phyloP scores from a whole-genome alignment of 2,888 invertebrate species.

The Limnephilus rhombicus region DNA sequence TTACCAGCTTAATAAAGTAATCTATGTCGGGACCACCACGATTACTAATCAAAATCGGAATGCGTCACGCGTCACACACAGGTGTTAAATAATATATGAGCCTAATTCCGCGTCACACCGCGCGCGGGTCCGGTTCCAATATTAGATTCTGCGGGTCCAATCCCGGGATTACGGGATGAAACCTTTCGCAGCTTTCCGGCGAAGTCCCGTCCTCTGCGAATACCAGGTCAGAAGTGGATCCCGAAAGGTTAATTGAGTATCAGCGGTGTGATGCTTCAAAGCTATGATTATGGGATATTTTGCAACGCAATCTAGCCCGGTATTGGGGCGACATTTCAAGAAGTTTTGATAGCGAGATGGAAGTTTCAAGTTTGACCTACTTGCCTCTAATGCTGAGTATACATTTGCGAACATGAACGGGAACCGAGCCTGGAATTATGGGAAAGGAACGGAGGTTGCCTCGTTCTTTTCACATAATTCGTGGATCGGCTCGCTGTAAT shows the following conservation, averaged over 20 bases:
- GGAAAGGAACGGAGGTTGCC: no score
- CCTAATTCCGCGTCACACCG: background rate
- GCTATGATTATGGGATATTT: no score
- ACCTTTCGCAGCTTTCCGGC: background rate
- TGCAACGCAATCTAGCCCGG: no score
- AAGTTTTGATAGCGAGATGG: background rate
- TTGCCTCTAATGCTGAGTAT: background rate
- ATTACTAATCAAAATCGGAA: background rate
- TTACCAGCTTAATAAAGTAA: no score
- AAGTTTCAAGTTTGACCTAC: background rate
- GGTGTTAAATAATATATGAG: background rate
- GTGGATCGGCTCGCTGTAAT: no score
- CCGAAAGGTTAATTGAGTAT: background rate
- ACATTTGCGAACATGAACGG: no score
- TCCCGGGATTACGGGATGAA: conserved; percentile 20
- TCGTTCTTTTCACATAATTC: no score
- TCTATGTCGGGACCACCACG: no score
- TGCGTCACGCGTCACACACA: background rate
- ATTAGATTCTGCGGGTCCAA: background rate
- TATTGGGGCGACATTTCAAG: no score
- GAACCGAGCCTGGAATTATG: no score
- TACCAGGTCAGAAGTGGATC: background rate
- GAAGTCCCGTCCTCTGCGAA: background rate
- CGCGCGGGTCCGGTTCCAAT: background rate
- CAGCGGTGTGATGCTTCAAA: no score